Evolutionary conservation across 2,113 vertebrate species (phyloP).

Genomic region (Cochlearius cochlearius): DNA sequence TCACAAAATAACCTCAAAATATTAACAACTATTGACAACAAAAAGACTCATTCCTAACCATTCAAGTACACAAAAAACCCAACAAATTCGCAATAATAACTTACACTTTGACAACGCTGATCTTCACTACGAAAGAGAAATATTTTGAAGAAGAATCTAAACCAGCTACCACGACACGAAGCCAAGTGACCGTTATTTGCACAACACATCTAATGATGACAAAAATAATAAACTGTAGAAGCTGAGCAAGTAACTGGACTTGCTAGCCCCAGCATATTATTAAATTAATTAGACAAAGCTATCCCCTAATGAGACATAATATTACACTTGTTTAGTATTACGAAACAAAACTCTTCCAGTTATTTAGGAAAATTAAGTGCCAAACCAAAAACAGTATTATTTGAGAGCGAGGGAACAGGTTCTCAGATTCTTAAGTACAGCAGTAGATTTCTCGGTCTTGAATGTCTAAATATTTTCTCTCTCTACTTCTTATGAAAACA

Average conservation of each 20-base stretch:
- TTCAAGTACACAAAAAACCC: background rate
- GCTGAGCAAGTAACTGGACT: background rate
- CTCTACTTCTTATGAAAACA: background rate
- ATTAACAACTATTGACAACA: background rate
- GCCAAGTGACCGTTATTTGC: background rate
- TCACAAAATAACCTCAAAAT: background rate
- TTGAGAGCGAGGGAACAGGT: background rate
- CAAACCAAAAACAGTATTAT: background rate
- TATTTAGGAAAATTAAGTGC: background rate
- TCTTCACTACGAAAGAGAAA: background rate
- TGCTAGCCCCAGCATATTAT: background rate
- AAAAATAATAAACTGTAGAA: background rate
- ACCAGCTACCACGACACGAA: background rate
- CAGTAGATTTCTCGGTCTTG: background rate
- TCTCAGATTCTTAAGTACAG: background rate
- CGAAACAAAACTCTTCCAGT: background rate
- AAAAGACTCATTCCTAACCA: background rate
- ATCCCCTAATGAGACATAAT: background rate
- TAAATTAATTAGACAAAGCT: background rate
- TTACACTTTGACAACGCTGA: rapidly evolving
- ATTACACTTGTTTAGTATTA: background rate
- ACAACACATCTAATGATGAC: rapidly evolving
- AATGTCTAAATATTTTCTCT: background rate
- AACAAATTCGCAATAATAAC: background rate
- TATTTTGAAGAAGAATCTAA: background rate